Evolutionary conservation across 2,888 invertebrate genomes (phyloP), one percentile per base, ranked within the genome.

Genomic region (Drosophila eohydei): DNA sequence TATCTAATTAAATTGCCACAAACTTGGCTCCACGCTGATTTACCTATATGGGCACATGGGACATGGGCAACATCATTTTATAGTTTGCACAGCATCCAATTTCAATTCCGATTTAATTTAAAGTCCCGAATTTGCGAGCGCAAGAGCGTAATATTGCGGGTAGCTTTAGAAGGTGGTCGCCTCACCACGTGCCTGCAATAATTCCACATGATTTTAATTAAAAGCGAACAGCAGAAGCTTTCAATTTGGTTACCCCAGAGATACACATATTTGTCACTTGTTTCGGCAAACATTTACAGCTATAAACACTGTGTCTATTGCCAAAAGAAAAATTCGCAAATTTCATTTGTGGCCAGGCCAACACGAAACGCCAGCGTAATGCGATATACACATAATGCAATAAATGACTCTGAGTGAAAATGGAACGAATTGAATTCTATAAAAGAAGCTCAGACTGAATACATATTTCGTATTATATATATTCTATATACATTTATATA

Each of bases 191-290:
- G 2, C 26, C 9, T 16, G 38, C 60, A 70, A 58, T 51, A 51
- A 59, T 38, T 68, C 16, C 43, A 51, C 60, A 51, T 41, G 50
- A 38, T 70, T 68, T 68, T 60, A 68, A 68, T 68, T 68, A 68
- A 67, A 70, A 70, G 36, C 30, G 30, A 32, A 9, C 38, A 40
- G 12, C 54, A 67, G 68, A 32, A 32, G 54, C 54, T 34, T 32
- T 16, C 26, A 46, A 54, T 67, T 32, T 16, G 38, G 21, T 26
- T 32, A 21, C 56, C 48, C 40, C 9, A 28, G n/a, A 41, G 48
- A 41, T 30, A 30, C 34, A 41, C 16, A 40, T 21, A 50, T 56
- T 56, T 69, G 34, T 68, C 40, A 34, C 40, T 34, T 56, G 36
- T 36, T 56, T 43, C 26, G 57, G 48, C 34, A 14, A 26, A 34